Percentiles rank a stretch among this genome's conserved stretches.
Conservation (phyloP, 1,140 invertebrate species). For the Mya arenaria region DNA sequence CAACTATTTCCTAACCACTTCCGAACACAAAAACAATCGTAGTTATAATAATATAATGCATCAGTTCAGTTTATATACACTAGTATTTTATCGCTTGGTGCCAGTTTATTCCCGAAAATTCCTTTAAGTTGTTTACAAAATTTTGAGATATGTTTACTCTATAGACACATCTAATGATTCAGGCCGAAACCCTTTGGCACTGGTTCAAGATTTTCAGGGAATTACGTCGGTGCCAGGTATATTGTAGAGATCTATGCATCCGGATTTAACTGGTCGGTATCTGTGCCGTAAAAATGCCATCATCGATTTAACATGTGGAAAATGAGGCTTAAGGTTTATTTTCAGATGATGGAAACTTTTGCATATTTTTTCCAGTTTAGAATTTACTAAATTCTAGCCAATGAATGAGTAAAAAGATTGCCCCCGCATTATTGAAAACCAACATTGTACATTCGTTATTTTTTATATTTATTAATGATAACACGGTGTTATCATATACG, state of each 20-base stretch:
- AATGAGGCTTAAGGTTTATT: conserved; percentile 5
- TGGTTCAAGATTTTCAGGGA: conserved; percentile 29
- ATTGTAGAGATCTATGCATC: conserved; percentile 3
- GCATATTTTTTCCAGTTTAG: neutral
- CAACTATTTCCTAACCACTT: neutral
- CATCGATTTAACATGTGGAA: neutral
- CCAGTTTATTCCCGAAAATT: neutral
- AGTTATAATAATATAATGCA: neutral
- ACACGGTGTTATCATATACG: no score
- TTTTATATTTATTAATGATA: no score
- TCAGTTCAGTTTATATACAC: neutral
- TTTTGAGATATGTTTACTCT: neutral
- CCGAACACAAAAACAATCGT: neutral
- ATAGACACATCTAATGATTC: conserved; percentile 15
- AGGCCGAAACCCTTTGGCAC: conserved; percentile 24
- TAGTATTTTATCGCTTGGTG: no score
- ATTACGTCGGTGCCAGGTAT: conserved; percentile 3
- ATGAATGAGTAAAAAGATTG: no score
- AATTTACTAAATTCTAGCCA: neutral
- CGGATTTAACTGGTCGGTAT: neutral
- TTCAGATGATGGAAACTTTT: neutral
- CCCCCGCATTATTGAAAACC: no score
- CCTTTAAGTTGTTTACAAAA: neutral
- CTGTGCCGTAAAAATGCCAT: neutral
- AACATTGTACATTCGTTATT: no score